A percentile compares a stretch with the other conserved stretches of the same genome.
Conservation (phyloP, 2,797 vertebrate species). For the Gallinago solitaria region DNA sequence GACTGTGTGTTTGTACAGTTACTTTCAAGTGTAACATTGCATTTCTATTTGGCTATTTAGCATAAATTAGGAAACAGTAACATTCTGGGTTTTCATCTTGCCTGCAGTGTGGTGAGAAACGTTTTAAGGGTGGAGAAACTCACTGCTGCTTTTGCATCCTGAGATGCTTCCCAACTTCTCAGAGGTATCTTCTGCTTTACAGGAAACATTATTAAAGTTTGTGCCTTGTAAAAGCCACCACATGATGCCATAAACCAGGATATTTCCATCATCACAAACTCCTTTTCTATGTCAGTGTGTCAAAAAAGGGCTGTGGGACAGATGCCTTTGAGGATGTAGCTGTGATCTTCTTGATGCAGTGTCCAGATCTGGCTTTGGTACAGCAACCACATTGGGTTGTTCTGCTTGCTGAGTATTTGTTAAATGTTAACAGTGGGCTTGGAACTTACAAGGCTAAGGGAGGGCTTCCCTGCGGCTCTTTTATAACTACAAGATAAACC, state of each 20-base stretch:
- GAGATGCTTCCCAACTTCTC: not conserved
- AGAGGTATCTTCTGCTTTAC: not conserved
- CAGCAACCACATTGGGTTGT: not conserved
- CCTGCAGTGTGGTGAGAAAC: not conserved
- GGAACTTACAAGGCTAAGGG: not conserved
- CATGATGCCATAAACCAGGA: not conserved
- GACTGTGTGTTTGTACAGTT: not conserved
- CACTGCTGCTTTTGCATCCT: not conserved
- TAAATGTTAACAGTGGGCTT: slow-evolving; percentile 23
- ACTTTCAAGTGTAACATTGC: not conserved
- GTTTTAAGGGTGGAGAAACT: not conserved
- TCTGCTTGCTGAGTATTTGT: slow-evolving; percentile 34
- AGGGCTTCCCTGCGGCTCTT: not conserved
- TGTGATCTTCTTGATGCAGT: not conserved
- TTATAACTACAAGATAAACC: slow-evolving; percentile 10
- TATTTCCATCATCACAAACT: not conserved
- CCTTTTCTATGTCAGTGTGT: not conserved
- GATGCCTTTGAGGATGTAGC: not conserved
- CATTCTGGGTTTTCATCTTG: not conserved
- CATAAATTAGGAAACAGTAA: not conserved
- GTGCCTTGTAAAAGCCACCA: not conserved
- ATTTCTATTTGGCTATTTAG: not conserved
- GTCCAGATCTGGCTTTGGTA: slow-evolving; percentile 20
- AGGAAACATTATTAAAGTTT: not conserved
- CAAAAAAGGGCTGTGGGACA: not conserved